These are phyloP conservation scores for Dendronephthya gigantea DNA, from an alignment of 64 coral and sea anemone species.

Conservation along the genomic window DNA sequence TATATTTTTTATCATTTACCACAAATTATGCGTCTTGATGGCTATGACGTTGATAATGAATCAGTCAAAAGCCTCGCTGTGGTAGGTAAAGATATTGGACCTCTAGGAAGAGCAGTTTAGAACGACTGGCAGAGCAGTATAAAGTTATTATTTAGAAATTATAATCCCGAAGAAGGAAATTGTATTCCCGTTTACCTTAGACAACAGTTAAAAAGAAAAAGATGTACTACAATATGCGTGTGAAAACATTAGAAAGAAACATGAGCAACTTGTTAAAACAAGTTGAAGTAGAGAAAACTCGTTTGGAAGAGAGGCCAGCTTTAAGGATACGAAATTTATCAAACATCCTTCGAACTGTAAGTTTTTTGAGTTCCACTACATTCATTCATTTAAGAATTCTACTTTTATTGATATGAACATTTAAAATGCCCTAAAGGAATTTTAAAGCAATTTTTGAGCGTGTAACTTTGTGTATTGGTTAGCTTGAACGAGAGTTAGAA, in stretches of 20 bases:
- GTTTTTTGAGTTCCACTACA: too few relatives aligned
- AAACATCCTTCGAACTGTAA: constrained; percentile 4
- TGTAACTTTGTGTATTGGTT: neutral
- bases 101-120: too few relatives aligned
- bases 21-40: constrained; percentile 54
- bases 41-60: constrained; percentile 70
- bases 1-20: constrained; percentile 80
- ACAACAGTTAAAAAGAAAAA: constrained; percentile 86
- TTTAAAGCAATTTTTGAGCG: too few relatives aligned
- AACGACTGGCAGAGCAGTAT: too few relatives aligned
- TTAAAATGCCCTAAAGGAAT: too few relatives aligned
- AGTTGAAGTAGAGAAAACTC: constrained; percentile 45
- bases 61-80: constrained; percentile 68
- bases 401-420: too few relatives aligned
- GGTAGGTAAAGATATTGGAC: constrained; percentile 25
- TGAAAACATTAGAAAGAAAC: constrained; percentile 85
- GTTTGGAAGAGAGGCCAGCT: constrained; percentile 32
- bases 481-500: constrained; percentile 13
- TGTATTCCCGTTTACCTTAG: constrained; percentile 22
- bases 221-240: constrained; percentile 99
- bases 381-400: too few relatives aligned
- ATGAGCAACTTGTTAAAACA: constrained; percentile 53
- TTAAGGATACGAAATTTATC: constrained; percentile 42
- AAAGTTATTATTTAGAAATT: neutral
- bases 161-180: neutral